Evolutionary conservation across 2,888 invertebrate species (phyloP), one percentile per base, ranked within the genome.

Genomic region (Drosophila borealis): DNA sequence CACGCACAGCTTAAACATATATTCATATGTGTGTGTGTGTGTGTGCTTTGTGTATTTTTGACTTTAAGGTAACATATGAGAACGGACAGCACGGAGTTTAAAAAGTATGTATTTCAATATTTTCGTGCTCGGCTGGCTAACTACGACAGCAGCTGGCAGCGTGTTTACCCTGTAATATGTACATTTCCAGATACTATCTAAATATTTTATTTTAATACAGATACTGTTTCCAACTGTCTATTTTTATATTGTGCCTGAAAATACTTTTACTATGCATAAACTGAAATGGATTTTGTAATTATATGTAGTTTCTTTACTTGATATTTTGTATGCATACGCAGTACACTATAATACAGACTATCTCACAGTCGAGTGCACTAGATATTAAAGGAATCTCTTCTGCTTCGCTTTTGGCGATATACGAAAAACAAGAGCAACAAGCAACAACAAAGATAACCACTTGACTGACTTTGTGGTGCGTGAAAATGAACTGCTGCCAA

Each of bases 61-160:
- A 74, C 78, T 78, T 74, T 54, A 59, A 78, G 78, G 56, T 74
- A 78, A 66, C 63, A 63, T 66, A 65, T 73, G 77, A 46, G 65
- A 53, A 65, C 34, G 67, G 48, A 59, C 69, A 59, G 68, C 19
- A 45, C 45, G 14, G 34, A 56, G 59, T 56, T 49, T 45, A 11
- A 37, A 56, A 56, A 69, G 76, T 70, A 55, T 63, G 70, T 66
- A 61, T 77, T 77, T 74, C 61, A 77, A 77, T 77, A 77, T 77
- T 78, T 78, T 77, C 49, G 67, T 70, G 67, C 71, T 67, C 67
- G 55, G 51, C 37, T 78, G 78, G 34, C 53, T 29, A 48, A 45
- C 49, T 61, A 51, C 46, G 50, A 37, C 48, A 45, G 46, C 68
- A 61, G 69, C 48, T 41, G 56, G 25, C 45, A 14, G 36, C 44